phyloP scores from a whole-genome alignment of 2,797 vertebrate genomes.

The Cirrhinus molitorella region DNA sequence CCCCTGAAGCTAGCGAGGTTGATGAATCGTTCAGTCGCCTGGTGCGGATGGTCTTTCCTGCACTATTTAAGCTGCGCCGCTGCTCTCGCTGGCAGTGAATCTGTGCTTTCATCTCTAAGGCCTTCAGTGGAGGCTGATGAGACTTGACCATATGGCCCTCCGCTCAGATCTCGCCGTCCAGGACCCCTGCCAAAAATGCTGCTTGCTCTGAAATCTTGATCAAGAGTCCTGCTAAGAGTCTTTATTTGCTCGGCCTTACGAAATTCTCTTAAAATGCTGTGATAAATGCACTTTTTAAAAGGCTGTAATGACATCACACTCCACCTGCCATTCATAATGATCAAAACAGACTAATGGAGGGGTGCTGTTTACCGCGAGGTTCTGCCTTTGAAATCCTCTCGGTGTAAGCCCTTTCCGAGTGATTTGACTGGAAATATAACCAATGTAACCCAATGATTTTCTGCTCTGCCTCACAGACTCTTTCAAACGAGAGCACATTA shows the following conservation, averaged over 20 bases:
- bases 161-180: constrained; percentile 68
- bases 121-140: constrained; percentile 72
- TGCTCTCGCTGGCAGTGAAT: constrained; percentile 15
- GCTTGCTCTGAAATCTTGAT: constrained; percentile 60
- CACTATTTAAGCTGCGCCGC: constrained; percentile 14
- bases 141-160: constrained; percentile 75
- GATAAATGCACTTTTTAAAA: constrained; percentile 25
- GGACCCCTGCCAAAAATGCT: constrained; percentile 71
- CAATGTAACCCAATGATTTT: constrained; percentile 60
- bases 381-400: constrained; percentile 12
- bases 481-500: constrained; percentile 90
- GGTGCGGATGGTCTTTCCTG: constrained; percentile 15
- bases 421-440: constrained; percentile 53
- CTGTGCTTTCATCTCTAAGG: constrained; percentile 69
- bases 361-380: not conserved
- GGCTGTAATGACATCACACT: constrained; percentile 20
- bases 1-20: not conserved
- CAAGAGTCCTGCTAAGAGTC: constrained; percentile 54
- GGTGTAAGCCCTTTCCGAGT: not conserved
- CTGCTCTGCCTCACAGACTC: constrained; percentile 81
- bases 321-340: constrained; percentile 21
- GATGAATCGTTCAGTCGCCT: constrained; percentile 19
- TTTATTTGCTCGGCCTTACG: not conserved
- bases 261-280: constrained; percentile 14
- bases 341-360: constrained; percentile 44